Evolutionary conservation across 2,888 invertebrate genomes (phyloP).

Genomic region (Actias luna): DNA sequence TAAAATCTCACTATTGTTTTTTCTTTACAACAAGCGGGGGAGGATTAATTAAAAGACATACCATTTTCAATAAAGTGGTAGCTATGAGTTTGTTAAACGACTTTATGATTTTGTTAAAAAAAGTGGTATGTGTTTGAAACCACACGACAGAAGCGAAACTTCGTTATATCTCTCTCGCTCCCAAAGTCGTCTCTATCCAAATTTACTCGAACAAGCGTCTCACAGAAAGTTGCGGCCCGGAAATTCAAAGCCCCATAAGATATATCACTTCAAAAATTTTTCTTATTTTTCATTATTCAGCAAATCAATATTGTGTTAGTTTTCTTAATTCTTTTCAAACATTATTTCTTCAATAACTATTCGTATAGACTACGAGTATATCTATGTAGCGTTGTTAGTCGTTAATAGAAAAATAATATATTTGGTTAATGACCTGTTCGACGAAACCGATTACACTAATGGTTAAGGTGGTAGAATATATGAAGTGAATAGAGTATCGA

Average conservation of each 20-base stretch:
- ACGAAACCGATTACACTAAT: background rate
- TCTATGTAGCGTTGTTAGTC: background rate
- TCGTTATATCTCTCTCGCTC: too few relatives aligned
- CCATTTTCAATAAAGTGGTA: constrained; percentile 4
- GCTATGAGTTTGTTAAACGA: background rate
- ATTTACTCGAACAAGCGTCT: too few relatives aligned
- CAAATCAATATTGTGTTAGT: background rate
- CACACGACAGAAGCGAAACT: too few relatives aligned
- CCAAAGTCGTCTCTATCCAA: too few relatives aligned
- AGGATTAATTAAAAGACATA: constrained; percentile 31
- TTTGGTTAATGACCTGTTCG: background rate
- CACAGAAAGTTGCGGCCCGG: too few relatives aligned
- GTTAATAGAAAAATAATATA: background rate
- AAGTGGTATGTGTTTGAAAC: too few relatives aligned
- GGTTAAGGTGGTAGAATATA: background rate
- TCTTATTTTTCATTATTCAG: background rate
- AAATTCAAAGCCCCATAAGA: too few relatives aligned
- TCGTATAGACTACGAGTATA: background rate
- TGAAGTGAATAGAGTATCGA: background rate
- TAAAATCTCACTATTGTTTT: constrained; percentile 21
- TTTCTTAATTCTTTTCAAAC: background rate
- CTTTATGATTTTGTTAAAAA: background rate
- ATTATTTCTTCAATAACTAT: background rate
- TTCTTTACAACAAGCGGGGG: constrained; percentile 30
- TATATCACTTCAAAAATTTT: too few relatives aligned